Base-by-base conservation (phyloP, 2,113 vertebrate species). In the Colistium nudipinnis region DNA sequence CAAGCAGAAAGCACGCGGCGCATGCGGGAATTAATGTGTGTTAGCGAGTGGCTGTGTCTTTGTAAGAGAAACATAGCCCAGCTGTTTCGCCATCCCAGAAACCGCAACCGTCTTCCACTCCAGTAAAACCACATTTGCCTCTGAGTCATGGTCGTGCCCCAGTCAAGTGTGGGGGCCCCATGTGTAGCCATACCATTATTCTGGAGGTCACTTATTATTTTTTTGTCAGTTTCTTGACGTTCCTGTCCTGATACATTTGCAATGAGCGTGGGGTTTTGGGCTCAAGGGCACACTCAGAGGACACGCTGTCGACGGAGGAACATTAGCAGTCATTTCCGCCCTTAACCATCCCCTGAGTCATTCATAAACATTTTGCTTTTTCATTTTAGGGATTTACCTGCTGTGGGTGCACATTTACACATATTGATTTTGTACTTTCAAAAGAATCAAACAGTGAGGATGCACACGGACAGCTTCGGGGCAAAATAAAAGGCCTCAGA, bases 1-100 rank as follows among this genome's bases (percentile, higher is more conserved):
- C 86, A 89, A 77, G 74, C 75, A 83, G 66, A 83, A 78, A 83
- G 72, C 78, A 87, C 78, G 80, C 54, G 69, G 73, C 77, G 64
- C 79, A 74, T 76, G 53, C 28, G 44, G 77, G 82, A 80, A 69
- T 51, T 87, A 70, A 82, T 80, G 70, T 55, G 55, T 25, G 65
- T 61, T 61, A 72, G 82, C 70, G 59, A 51, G 69, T 68, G 71
- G 57, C 19, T 78, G 74, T 75, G 74, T 74, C 38, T 77, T 55
- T 65, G 54, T 68, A 57, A 81, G 48, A 80, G 54, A 84, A 68
- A 87, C 31, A 20, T 62, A 51, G 72, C 80, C 60, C 73, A 74
- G 75, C 70, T 84, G 79, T 86, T 62, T 67, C 47, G 61, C 51
- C 30, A 28, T 62, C 48, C 77, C 14, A 55, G 56, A 64, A 69